Evolutionary conservation across 2,888 invertebrate genomes (phyloP), one percentile per base, ranked within the genome.

Genomic region (Cosmorhoe ocellata): DNA sequence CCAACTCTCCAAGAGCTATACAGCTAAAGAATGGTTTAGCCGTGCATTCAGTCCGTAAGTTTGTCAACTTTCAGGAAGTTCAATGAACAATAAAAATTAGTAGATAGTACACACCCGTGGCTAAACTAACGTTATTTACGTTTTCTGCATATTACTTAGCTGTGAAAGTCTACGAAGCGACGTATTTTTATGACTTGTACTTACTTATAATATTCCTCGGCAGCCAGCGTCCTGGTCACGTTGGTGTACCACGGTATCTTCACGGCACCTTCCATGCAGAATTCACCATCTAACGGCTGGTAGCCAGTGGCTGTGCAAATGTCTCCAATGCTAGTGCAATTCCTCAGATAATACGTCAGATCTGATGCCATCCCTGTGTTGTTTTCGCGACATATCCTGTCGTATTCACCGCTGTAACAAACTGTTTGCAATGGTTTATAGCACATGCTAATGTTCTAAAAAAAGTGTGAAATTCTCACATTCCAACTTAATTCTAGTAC

Each of bases 201-300:
- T 90, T 70, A 93, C 94, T 92, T 92, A 70, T 93, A 94, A 76
- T 93, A 94, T 66, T 94, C 93, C 66, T 94, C 93, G 0, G 93
- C 90, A 1, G 94, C 93, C 14, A 94, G 72, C 5, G 83, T 77
- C 36, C 94, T 84, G 0, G 82, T 91, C 2, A 92, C 81, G 32
- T 93, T 84, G 0, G 78, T 73, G 41, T 91, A 91, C 73, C 94
- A 88, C 0, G 91, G 89, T 0, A 88, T 64, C 0, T 56, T 57
- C 11, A 74, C 59, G 1, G 67, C 72, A 0, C 64, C 77, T 42
- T 89, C 75, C 51, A 69, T 64, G 63, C 94, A 94, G 51, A 81
- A 76, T 0, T 71, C 81, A 0, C 79, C 83, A 61, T 93, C 87
- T 6, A 80, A 68, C 0, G 90, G 83, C 1, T 67, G 46, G 38